A percentile compares a stretch with the other conserved stretches of the same genome.
Evolutionary conservation across 2,113 vertebrate species (phyloP).

Genomic region (Rhodinocichla rosea): DNA sequence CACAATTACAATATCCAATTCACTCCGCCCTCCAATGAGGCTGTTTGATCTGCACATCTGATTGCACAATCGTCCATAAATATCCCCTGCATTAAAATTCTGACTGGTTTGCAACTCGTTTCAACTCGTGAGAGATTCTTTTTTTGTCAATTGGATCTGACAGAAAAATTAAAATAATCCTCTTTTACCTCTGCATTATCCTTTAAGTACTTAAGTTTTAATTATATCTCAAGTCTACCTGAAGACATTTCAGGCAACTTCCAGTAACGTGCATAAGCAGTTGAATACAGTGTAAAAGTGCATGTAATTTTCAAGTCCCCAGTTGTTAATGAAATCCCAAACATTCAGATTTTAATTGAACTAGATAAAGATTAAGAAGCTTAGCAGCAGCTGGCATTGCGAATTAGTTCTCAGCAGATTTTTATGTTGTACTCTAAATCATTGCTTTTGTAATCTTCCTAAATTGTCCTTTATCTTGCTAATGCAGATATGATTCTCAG

Average conservation of each 20-base stretch:
- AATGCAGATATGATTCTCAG: conserved; percentile 76
- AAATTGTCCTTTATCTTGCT: conserved; percentile 82
- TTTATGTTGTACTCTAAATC: conserved; percentile 77
- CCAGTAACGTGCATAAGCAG: conserved; percentile 22
- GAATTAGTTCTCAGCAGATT: conserved; percentile 76
- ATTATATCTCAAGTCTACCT: conserved; percentile 68
- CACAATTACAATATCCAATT: background rate
- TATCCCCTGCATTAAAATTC: conserved; percentile 11
- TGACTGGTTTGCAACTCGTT: background rate
- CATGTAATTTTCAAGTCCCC: conserved; percentile 74
- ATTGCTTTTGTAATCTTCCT: conserved; percentile 79
- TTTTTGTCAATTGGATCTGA: conserved; percentile 58
- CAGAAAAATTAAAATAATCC: conserved; percentile 54
- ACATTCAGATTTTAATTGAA: conserved; percentile 86
- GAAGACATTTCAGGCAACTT: conserved; percentile 50
- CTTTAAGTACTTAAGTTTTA: conserved; percentile 64
- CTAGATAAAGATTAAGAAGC: conserved; percentile 85
- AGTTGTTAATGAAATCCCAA: conserved; percentile 82
- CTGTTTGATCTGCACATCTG: background rate
- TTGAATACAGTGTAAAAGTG: conserved; percentile 43
- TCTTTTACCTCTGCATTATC: conserved; percentile 39
- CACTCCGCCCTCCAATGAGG: background rate
- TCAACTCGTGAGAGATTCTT: background rate
- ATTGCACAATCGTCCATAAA: background rate
- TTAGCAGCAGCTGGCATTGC: conserved; percentile 78